Conservation (phyloP, 2,888 invertebrate genomes). For the Cyaniris semiargus region DNA sequence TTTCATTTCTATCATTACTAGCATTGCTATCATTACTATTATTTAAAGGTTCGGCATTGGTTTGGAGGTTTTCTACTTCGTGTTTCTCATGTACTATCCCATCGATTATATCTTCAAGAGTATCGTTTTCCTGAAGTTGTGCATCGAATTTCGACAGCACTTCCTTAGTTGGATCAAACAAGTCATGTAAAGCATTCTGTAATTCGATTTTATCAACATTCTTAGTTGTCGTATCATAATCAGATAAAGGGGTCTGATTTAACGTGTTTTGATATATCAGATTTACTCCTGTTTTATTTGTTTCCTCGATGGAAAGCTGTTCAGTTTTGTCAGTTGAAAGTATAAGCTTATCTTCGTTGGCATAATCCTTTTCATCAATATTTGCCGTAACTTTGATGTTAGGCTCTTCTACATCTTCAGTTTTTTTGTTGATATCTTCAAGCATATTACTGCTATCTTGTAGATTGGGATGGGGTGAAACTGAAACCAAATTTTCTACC, state of each 20-base stretch:
- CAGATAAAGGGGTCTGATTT: background rate
- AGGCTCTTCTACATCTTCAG: background rate
- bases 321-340: background rate
- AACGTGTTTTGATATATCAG: background rate
- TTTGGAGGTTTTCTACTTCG: background rate
- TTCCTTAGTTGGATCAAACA: background rate
- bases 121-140: background rate
- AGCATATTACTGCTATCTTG: background rate
- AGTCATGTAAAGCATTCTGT: background rate
- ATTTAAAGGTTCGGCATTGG: background rate
- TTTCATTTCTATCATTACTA: background rate
- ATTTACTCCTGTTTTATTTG: background rate
- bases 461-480: background rate
- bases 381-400: background rate
- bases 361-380: background rate
- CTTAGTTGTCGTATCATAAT: background rate
- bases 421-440: background rate
- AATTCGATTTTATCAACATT: background rate
- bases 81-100: background rate
- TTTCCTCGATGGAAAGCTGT: background rate
- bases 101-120: background rate
- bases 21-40: background rate
- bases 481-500: background rate
- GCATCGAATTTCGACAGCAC: background rate
- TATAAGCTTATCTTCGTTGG: background rate